A percentile compares a stretch with the other conserved stretches of the same genome.
Conservation (phyloP, 2,113 vertebrate species). For the Furnarius figulus region DNA sequence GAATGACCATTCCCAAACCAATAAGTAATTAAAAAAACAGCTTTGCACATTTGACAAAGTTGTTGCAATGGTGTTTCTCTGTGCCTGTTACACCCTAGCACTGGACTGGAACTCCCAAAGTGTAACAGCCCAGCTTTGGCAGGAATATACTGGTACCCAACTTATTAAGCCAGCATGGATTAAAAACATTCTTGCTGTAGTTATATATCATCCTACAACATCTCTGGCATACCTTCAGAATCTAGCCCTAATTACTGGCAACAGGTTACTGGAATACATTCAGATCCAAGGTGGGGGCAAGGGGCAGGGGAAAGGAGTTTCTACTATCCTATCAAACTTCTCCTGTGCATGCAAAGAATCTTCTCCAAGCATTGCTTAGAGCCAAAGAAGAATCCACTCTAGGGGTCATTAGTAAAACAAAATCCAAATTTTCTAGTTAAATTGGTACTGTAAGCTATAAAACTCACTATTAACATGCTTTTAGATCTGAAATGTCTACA, state of each 20-base stretch:
- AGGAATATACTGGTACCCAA: background rate
- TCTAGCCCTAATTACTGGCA: background rate
- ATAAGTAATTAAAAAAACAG: background rate
- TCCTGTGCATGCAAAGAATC: background rate
- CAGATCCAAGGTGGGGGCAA: rapidly evolving
- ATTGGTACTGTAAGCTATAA: background rate
- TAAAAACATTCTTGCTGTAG: background rate
- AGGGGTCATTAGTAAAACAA: background rate
- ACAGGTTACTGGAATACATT: background rate
- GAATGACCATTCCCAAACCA: background rate
- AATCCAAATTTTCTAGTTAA: background rate
- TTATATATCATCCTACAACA: background rate
- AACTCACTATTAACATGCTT: background rate
- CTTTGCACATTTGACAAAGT: background rate
- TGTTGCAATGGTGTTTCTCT: background rate
- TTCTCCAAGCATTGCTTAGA: background rate
- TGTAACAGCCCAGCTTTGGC: background rate
- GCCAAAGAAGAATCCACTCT: background rate
- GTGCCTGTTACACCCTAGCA: background rate
- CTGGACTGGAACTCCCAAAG: background rate
- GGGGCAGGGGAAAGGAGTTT: background rate
- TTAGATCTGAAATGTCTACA: background rate
- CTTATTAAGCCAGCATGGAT: background rate
- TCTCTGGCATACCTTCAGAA: background rate
- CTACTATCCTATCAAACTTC: background rate